phyloP scores from a whole-genome alignment of 2,113 vertebrate genomes.

The Nesogale talazaci region DNA sequence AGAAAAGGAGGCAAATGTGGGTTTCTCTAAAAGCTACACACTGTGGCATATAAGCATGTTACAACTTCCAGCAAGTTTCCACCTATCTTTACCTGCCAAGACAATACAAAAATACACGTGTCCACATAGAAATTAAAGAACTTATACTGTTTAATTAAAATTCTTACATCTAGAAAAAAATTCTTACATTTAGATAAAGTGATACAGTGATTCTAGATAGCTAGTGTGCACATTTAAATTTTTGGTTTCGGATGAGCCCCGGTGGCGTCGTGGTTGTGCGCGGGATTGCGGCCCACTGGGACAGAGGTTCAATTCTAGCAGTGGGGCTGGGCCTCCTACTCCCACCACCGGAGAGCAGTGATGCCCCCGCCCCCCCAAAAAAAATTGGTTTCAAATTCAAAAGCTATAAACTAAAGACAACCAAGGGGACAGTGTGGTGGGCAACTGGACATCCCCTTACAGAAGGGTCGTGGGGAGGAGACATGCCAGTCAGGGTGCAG shows the following conservation, averaged over 20 bases:
- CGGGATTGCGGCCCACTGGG: no score
- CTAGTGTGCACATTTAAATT: conserved; percentile 22
- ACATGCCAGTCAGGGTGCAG: no score
- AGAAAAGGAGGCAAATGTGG: conserved; percentile 60
- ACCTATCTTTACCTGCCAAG: not conserved
- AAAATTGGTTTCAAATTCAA: conserved; percentile 54
- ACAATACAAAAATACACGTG: conserved; percentile 21
- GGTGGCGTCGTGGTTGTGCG: no score
- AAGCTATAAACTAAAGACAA: not conserved
- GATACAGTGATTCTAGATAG: conserved; percentile 49
- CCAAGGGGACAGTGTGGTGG: no score
- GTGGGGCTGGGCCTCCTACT: no score
- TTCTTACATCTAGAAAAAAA: conserved; percentile 37
- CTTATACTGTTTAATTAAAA: conserved; percentile 6
- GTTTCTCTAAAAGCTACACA: not conserved
- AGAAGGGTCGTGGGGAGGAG: no score
- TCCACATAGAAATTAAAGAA: conserved; percentile 1
- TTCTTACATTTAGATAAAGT: conserved; percentile 42
- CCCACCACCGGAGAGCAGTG: no score
- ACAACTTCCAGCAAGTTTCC: not conserved
- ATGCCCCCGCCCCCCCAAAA: no score
- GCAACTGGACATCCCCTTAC: no score
- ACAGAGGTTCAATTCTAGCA: no score
- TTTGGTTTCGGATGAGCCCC: no score
- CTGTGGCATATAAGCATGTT: not conserved